Conservation (phyloP, 2,113 vertebrate species). For the Catharus fuscescens region DNA sequence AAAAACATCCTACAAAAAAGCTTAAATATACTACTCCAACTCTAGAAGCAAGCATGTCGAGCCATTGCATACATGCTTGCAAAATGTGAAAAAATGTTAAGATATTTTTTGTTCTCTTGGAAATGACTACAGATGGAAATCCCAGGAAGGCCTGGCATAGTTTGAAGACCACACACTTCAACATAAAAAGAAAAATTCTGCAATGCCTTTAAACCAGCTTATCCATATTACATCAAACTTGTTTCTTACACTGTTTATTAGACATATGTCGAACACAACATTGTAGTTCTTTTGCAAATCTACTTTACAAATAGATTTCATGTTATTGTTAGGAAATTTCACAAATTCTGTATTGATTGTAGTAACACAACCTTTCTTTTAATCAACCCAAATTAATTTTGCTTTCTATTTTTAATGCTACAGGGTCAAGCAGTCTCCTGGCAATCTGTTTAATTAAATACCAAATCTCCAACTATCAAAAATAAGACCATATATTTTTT, state of each 20-base stretch:
- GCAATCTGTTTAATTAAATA: background rate
- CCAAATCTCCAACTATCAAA: background rate
- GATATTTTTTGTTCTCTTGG: background rate
- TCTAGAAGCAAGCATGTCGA: background rate
- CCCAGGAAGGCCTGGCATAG: background rate
- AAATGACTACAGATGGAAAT: rapidly evolving
- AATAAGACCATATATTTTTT: background rate
- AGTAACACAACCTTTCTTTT: background rate
- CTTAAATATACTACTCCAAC: background rate
- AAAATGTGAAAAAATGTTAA: background rate
- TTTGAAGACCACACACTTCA: background rate
- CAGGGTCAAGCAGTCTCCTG: background rate
- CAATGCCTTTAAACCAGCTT: background rate
- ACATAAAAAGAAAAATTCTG: background rate
- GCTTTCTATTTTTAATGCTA: background rate
- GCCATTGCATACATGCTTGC: background rate
- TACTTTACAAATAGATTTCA: background rate
- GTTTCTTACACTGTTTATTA: background rate
- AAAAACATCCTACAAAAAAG: background rate
- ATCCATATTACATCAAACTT: background rate
- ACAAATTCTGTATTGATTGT: background rate
- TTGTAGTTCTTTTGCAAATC: background rate
- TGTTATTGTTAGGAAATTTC: background rate
- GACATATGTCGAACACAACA: background rate
- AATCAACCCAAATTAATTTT: background rate